phyloP scores from a whole-genome alignment of 2,113 vertebrate species.

The Conger conger region DNA sequence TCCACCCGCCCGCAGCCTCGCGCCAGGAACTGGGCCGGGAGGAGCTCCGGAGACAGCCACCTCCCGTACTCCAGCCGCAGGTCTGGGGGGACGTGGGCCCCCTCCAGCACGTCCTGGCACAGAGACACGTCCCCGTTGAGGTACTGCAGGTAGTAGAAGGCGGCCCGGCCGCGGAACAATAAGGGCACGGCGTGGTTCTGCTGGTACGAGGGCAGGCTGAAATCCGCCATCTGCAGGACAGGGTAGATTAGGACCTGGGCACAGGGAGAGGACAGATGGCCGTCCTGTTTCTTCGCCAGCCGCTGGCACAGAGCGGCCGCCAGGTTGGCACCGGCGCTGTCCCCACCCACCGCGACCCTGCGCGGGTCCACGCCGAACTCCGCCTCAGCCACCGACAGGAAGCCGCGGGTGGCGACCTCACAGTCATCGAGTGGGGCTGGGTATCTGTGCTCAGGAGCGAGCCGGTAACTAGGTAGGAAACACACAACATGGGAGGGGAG shows the following conservation, averaged over 20 bases:
- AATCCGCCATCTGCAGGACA: conserved; percentile 72
- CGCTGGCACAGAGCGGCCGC: conserved; percentile 71
- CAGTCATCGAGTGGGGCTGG: conserved; percentile 70
- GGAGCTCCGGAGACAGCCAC: conserved; percentile 72
- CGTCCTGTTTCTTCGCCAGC: conserved; percentile 51
- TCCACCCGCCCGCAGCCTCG: conserved; percentile 44
- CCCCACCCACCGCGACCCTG: conserved; percentile 71
- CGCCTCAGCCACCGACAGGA: conserved; percentile 65
- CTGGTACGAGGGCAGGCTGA: conserved; percentile 80
- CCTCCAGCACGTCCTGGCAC: conserved; percentile 62
- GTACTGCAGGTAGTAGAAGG: conserved; percentile 65
- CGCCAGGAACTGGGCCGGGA: conserved; percentile 67
- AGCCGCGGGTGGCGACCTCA: conserved; percentile 69
- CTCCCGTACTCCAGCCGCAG: conserved; percentile 62
- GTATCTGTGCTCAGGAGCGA: conserved; percentile 73
- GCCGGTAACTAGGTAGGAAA: conserved; percentile 68
- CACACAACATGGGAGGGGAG: neutral
- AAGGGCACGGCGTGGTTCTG: conserved; percentile 74
- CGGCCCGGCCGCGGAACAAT: conserved; percentile 55
- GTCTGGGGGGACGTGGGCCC: conserved; percentile 67
- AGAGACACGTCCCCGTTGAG: conserved; percentile 58
- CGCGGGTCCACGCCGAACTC: conserved; percentile 72
- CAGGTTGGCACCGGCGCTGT: conserved; percentile 75
- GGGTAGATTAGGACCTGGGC: conserved; percentile 84
- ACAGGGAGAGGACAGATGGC: conserved; percentile 67